Evolutionary conservation across 2,888 invertebrate genomes (phyloP), one percentile per base, ranked within the genome.

Genomic region (Spisula subtruncata): DNA sequence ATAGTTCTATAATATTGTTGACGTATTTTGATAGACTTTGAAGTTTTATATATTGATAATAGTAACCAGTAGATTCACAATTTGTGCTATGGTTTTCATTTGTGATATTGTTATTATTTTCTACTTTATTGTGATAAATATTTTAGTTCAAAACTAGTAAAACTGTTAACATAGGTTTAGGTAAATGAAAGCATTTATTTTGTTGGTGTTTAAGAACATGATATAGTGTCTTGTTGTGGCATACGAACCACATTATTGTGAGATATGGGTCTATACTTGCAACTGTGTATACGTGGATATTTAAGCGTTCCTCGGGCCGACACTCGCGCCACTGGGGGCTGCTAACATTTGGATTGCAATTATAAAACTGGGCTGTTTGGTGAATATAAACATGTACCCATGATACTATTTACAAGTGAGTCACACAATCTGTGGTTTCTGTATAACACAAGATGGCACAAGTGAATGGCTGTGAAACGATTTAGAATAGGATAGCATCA

Each of bases 71-170:
- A 25, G 75, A 18, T 75, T 32, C 75, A 75, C 18, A 35, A 14
- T n/a, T 75, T 32, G 75, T 75, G 75, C 75, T 75, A 75, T 75
- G 35, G n/a, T 18, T 75, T 66, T 66, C 60, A 25, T 75, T 75
- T 75, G 75, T 75, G 75, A 75, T 75, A 75, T 75, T 75, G 75
- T 75, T 75, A 75, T 75, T 10, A 75, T 75, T 10, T 75, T 35
- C 75, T 75, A 18, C 32, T 2, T 75, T 35, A 29, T 75, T 75
- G 75, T 75, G 75, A 75, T 75, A 75, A 75, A 32, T 75, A 16
- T 71, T 71, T 75, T 75, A 75, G 75, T 75, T 75, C 75, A 75
- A 75, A 75, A 75, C 75, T 75, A 75, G 75, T 35, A 75, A 35
- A 75, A 75, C 35, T 75, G 25, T 66, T 66, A 66, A n/a, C 60